These are phyloP conservation scores for Nothobranchius furzeri DNA, from an alignment of 2,113 vertebrate species.

Conservation along the genomic window DNA sequence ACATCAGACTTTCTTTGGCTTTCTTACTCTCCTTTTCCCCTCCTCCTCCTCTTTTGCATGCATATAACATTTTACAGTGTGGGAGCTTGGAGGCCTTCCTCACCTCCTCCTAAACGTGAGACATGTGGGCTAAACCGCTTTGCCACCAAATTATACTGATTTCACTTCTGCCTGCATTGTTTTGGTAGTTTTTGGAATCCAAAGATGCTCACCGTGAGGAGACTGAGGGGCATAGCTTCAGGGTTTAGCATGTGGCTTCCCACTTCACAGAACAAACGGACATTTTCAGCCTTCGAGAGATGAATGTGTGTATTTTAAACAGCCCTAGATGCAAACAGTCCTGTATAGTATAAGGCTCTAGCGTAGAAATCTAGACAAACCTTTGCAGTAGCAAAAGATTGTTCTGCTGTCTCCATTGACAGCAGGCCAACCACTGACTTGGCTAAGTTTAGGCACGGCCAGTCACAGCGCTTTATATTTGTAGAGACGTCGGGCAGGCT, in stretches of 20 bases:
- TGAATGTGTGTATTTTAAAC: slow-evolving; percentile 1
- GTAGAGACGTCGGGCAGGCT: no score
- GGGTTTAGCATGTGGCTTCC: slow-evolving; percentile 46
- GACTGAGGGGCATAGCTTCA: slow-evolving; percentile 57
- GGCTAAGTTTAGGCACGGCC: no score
- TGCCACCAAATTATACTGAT: slow-evolving; percentile 77
- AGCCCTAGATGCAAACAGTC: slow-evolving; percentile 2
- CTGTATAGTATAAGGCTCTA: not conserved
- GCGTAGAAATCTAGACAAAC: no score
- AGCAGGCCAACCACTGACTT: no score
- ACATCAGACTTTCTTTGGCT: slow-evolving; percentile 47
- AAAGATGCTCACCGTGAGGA: slow-evolving; percentile 59
- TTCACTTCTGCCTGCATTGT: slow-evolving; percentile 71
- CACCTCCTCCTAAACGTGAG: slow-evolving; percentile 62
- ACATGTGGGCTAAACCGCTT: slow-evolving; percentile 77
- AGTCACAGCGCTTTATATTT: no score
- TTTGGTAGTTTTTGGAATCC: slow-evolving; percentile 65
- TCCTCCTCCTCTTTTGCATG: slow-evolving; percentile 34
- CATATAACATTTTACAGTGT: slow-evolving; percentile 41
- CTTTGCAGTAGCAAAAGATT: no score
- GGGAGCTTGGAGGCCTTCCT: slow-evolving; percentile 58
- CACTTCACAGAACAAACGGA: slow-evolving; percentile 19
- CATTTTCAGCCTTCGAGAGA: not conserved
- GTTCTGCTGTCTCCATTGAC: no score
- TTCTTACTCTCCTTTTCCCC: slow-evolving; percentile 20